These are phyloP conservation scores for Pelusios castaneus DNA, from an alignment of 2,113 vertebrate genomes.

Conservation along the genomic window DNA sequence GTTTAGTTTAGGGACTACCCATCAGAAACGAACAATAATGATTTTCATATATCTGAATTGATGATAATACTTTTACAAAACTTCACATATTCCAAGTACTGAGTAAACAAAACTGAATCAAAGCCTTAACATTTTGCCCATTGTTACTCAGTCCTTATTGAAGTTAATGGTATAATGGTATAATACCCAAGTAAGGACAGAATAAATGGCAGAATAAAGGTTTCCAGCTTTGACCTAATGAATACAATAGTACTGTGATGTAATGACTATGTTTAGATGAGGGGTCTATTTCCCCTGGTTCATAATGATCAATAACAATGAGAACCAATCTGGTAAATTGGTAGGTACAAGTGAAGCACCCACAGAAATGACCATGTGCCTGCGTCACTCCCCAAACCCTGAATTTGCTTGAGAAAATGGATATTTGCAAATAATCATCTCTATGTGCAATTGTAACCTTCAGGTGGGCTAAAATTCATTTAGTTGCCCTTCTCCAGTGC, in stretches of 20 bases:
- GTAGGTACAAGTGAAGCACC: not conserved
- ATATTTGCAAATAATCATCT: not conserved
- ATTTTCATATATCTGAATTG: conserved; percentile 36
- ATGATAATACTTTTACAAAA: not conserved
- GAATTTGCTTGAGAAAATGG: not conserved
- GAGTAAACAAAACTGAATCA: not conserved
- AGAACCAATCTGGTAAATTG: not conserved
- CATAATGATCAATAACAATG: not conserved
- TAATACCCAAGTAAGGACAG: not conserved
- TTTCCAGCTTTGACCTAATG: not conserved
- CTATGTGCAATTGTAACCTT: not conserved
- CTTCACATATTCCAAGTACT: not conserved
- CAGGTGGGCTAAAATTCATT: too few relatives aligned
- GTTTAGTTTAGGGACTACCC: conserved; percentile 56
- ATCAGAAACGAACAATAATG: conserved; percentile 21
- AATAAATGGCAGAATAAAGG: not conserved
- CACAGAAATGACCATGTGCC: not conserved
- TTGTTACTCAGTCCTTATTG: not conserved
- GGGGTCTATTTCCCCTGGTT: not conserved
- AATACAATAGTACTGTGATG: not conserved
- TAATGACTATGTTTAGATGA: not conserved
- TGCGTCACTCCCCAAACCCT: rapidly evolving
- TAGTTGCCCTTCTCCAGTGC: too few relatives aligned
- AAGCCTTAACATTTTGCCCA: too few relatives aligned
- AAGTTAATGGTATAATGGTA: not conserved